phyloP scores from a whole-genome alignment of 2,113 vertebrate genomes.

The Callaeas wilsoni region DNA sequence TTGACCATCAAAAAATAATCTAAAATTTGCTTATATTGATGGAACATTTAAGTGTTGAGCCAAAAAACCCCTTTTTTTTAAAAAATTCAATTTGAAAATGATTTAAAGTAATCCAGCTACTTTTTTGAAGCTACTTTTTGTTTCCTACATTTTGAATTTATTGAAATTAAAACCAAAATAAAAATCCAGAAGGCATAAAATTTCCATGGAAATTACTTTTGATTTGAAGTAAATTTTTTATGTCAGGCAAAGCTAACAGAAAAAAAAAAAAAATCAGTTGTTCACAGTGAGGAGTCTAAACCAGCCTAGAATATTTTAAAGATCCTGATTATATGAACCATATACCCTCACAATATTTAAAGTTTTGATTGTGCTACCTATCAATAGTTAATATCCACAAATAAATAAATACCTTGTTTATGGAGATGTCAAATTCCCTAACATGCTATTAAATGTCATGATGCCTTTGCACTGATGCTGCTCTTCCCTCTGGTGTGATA shows the following conservation, averaged over 20 bases:
- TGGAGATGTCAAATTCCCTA: neutral
- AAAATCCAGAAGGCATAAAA: neutral
- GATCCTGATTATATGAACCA: neutral
- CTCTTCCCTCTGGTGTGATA: neutral
- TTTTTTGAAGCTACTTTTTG: neutral
- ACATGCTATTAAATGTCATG: neutral
- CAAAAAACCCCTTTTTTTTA: too few relatives aligned
- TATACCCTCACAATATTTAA: neutral
- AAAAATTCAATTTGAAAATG: neutral
- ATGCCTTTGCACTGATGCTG: neutral
- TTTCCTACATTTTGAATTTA: neutral
- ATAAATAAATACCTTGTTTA: neutral
- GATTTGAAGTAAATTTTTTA: neutral
- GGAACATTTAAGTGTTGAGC: neutral
- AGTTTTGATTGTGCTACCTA: neutral
- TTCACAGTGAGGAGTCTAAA: neutral
- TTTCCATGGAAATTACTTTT: neutral
- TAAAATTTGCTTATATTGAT: neutral
- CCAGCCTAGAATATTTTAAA: neutral
- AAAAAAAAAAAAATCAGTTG: neutral
- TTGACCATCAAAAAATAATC: neutral
- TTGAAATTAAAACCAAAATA: neutral
- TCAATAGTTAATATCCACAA: neutral
- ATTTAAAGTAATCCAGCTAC: neutral
- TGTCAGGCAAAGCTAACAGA: neutral